phyloP scores from a whole-genome alignment of 1,140 invertebrate species.

The Palaemon carinicauda region DNA sequence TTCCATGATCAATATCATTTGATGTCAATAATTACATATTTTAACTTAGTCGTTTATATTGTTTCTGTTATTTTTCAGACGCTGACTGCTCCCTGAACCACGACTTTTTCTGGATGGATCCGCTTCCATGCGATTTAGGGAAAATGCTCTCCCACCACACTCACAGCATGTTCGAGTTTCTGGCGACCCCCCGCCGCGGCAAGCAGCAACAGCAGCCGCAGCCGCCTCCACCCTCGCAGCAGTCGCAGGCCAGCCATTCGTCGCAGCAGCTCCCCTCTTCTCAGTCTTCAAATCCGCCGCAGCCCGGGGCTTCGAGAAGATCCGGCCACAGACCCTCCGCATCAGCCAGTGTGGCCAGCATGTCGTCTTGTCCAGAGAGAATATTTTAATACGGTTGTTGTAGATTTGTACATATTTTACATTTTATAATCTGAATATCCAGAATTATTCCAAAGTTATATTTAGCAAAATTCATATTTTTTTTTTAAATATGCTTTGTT shows the following conservation, averaged over 20 bases:
- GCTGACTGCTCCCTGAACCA: constrained; percentile 94
- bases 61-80: constrained; percentile 68
- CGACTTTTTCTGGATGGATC: constrained; percentile 98
- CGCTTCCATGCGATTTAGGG: constrained; percentile 89
- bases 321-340: constrained; percentile 36
- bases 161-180: constrained; percentile 96
- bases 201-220: constrained; percentile 53
- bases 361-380: constrained; percentile 59
- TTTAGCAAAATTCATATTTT: too few species aligned
- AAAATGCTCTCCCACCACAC: constrained; percentile 94
- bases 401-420: neutral
- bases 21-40: too few species aligned
- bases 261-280: constrained; percentile 26
- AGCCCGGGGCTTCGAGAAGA: constrained; percentile 33
- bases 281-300: constrained; percentile 12
- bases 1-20: too few species aligned
- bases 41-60: too few species aligned
- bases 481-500: too few species aligned
- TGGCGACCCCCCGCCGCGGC: constrained; percentile 73
- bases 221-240: constrained; percentile 10
- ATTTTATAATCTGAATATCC: neutral
- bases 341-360: constrained; percentile 57
- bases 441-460: too few species aligned
- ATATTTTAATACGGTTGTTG: constrained; percentile 46
- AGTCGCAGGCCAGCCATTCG: constrained; percentile 15